Evolutionary conservation across 2,888 invertebrate species (phyloP).

Genomic region (Lobophora halterata): DNA sequence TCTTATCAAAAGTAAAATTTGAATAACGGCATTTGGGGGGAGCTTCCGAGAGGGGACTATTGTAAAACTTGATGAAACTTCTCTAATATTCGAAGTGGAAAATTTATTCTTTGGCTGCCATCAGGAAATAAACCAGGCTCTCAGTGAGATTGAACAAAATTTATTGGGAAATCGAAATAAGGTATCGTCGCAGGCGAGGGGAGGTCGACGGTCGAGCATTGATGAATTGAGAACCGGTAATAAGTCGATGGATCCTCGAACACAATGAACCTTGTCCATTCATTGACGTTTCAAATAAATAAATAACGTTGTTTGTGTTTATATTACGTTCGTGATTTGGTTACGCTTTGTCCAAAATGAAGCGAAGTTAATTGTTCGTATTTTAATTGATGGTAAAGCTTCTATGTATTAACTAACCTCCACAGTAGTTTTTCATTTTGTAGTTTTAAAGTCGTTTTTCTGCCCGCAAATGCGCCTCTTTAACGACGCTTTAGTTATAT

Average conservation of each 20-base stretch:
- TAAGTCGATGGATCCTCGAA: slow-evolving; percentile 30
- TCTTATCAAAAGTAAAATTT: slow-evolving; percentile 70
- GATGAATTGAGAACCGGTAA: slow-evolving; percentile 42
- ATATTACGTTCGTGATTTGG: neutral
- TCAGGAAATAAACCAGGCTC: slow-evolving; percentile 60
- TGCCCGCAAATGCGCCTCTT: slow-evolving; percentile 11
- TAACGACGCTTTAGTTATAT: slow-evolving; percentile 33
- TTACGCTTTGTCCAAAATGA: slow-evolving; percentile 6
- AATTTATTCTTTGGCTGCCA: slow-evolving; percentile 66
- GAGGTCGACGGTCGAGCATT: slow-evolving; percentile 46
- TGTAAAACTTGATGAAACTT: slow-evolving; percentile 67
- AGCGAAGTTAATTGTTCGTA: slow-evolving; percentile 5
- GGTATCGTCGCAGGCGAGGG: slow-evolving; percentile 40
- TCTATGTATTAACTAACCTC: too few species aligned
- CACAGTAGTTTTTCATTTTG: too few species aligned
- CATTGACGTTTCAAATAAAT: slow-evolving; percentile 23
- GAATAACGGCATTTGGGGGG: slow-evolving; percentile 64
- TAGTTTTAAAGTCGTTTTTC: too few species aligned
- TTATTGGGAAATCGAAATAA: slow-evolving; percentile 58
- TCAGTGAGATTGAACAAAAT: slow-evolving; percentile 59
- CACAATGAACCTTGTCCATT: slow-evolving; percentile 28
- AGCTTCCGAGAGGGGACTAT: slow-evolving; percentile 64
- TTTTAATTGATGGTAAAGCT: too few species aligned
- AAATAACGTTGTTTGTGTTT: slow-evolving; percentile 20
- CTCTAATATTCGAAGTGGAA: slow-evolving; percentile 67